A percentile compares a stretch with the other conserved stretches of the same genome.
Conservation (phyloP, 2,113 vertebrate genomes). For the Halcyon senegalensis region DNA sequence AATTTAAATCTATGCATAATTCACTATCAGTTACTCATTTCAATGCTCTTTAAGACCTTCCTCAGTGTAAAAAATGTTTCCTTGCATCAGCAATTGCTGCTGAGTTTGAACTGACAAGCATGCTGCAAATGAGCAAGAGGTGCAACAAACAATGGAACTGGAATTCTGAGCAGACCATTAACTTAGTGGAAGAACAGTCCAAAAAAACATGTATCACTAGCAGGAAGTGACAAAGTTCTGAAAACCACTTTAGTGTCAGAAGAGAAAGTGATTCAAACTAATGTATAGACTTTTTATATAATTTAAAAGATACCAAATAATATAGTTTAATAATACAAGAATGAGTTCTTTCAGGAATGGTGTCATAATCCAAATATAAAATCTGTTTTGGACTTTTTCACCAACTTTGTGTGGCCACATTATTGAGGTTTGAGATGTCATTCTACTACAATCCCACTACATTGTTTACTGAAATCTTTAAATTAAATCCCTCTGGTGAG, state of each 20-base stretch:
- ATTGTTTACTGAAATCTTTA: background rate
- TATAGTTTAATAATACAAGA: background rate
- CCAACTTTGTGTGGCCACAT: fast-evolving
- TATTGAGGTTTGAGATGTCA: background rate
- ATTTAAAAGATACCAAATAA: background rate
- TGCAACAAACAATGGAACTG: background rate
- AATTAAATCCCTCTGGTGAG: background rate
- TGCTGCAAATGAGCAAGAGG: background rate
- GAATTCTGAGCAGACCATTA: background rate
- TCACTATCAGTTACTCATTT: slow-evolving; percentile 1
- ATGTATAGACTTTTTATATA: background rate
- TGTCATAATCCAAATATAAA: background rate
- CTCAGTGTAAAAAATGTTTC: background rate
- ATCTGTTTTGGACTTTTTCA: background rate
- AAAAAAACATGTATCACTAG: fast-evolving
- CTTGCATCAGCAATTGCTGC: background rate
- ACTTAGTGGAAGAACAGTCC: background rate
- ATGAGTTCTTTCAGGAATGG: background rate
- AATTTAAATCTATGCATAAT: slow-evolving; percentile 1
- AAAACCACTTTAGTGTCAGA: background rate
- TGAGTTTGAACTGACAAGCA: background rate
- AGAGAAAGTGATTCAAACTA: background rate
- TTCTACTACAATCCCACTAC: background rate
- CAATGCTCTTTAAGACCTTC: background rate
- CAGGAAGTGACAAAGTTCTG: background rate